Evolutionary conservation across 2,797 vertebrate species (phyloP).

Genomic region (Microchirus variegatus): DNA sequence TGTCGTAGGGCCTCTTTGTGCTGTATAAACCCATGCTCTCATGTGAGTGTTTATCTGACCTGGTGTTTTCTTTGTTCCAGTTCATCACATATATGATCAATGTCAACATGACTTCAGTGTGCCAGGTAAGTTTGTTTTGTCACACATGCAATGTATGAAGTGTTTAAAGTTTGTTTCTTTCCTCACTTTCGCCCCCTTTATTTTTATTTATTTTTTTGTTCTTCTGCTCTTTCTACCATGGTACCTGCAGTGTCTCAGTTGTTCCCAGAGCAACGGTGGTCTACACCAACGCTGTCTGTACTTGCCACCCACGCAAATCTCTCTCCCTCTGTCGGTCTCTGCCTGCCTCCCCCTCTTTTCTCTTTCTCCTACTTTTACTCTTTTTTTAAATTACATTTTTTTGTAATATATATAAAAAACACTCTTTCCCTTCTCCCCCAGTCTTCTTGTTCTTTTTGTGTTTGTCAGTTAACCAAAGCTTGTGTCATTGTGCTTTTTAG

Average conservation of each 20-base stretch:
- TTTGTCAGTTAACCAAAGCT: slow-evolving; percentile 8
- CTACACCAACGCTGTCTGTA: slow-evolving; percentile 80
- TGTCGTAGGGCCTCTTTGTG: neutral
- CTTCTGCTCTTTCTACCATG: slow-evolving; percentile 51
- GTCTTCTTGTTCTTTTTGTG: slow-evolving; percentile 9
- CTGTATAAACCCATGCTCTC: neutral
- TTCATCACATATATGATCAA: slow-evolving; percentile 88
- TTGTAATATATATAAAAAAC: neutral
- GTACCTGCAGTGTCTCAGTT: slow-evolving; percentile 79
- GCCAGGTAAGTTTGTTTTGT: slow-evolving; percentile 82
- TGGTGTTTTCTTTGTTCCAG: slow-evolving; percentile 74
- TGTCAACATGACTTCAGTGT: slow-evolving; percentile 90
- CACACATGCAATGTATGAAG: too few species aligned
- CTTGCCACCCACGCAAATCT: slow-evolving; percentile 75
- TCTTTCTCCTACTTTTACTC: slow-evolving; percentile 50
- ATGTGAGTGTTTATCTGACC: neutral
- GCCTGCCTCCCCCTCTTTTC: slow-evolving; percentile 25
- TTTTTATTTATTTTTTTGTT: slow-evolving; percentile 10
- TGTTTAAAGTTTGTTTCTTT: slow-evolving; percentile 13
- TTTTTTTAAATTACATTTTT: slow-evolving; percentile 1
- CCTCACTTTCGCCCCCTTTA: neutral
- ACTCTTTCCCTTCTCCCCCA: neutral
- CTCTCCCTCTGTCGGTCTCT: slow-evolving; percentile 21
- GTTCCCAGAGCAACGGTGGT: slow-evolving; percentile 84
- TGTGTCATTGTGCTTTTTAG: slow-evolving; percentile 72